phyloP scores from a whole-genome alignment of 2,113 vertebrate genomes.

The Notothenia rossii region DNA sequence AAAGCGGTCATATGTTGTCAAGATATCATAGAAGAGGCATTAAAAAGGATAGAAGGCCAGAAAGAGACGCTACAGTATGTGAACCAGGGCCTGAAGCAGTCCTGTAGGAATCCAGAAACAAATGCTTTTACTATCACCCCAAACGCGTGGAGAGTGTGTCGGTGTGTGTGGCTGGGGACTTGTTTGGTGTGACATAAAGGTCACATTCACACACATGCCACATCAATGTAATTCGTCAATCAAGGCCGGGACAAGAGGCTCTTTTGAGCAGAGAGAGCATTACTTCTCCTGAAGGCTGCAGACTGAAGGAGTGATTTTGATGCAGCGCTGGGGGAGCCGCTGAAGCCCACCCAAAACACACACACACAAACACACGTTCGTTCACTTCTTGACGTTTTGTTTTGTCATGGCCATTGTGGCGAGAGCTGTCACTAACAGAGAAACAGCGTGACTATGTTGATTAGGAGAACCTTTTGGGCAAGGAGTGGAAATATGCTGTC shows the following conservation, averaged over 20 bases:
- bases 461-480: conserved; percentile 77
- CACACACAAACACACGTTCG: conserved; percentile 28
- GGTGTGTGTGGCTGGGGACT: background rate
- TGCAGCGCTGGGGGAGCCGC: conserved; percentile 34
- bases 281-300: conserved; percentile 40
- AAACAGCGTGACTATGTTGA: conserved; percentile 87
- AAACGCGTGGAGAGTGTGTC: conserved; percentile 5
- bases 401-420: conserved; percentile 81
- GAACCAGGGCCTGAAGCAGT: background rate
- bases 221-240: conserved; percentile 47
- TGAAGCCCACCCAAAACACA: conserved; percentile 66
- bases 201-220: conserved; percentile 40
- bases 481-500: conserved; percentile 86
- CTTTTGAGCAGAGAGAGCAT: conserved; percentile 48
- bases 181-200: conserved; percentile 21
- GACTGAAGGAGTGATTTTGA: conserved; percentile 55
- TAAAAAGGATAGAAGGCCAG: too few species aligned
- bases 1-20: too few species aligned
- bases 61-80: too few species aligned
- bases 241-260: conserved; percentile 36
- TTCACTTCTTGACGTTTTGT: conserved; percentile 75
- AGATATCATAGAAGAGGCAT: background rate
- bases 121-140: background rate
- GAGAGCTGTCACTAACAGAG: conserved; percentile 88
- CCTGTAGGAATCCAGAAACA: background rate